Base-by-base conservation (phyloP, 92 coral and sea anemone species). In the Epizoanthus scotinus region DNA sequence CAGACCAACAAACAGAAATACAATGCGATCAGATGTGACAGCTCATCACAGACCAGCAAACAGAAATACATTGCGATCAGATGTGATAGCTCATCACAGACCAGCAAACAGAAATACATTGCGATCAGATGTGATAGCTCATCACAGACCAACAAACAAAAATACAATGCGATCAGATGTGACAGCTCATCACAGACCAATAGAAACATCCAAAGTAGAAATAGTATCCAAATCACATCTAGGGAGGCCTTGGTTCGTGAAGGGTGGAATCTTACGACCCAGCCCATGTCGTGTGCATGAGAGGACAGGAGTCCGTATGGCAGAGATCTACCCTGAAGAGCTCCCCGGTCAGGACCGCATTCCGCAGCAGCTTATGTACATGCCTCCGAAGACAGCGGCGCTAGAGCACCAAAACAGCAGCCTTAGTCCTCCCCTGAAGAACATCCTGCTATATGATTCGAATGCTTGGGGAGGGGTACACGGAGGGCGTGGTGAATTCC, bases 301-400 rank as follows among this genome's bases (percentile, higher is more conserved):
- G 28, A 71, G 19, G 9, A 71, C 78, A 21, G 78, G 78, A n/a
- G 62, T 42, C 27, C 63, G 78, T 24, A 71, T 71, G 25, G 78
- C 78, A 13, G 42, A 22, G 19, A 13, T 71, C 4, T 71, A 71
- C 54, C 78, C 78, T 18, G 78, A 71, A 27, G 78, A 71, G 26
- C 10, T 22, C 1, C 63, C 63, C 47, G 78, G 62, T 14, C 78
- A 71, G 5, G 78, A 71, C 54, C 78, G 78, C 1, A 71, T 71
- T 71, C 78, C 61, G 2, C 25, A 71, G 26, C 78, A 71, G 78
- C 78, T 71, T 2, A 71, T 71, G 78, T 71, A 50, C 6, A 5
- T 71, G 5, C 78, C 78, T 28, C 78, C 78, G 2, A 28, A 12
- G n/a, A 8, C 49, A 6, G 52, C 77, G 6, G 25, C 6, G 44